Percentiles rank a stretch among this genome's conserved stretches.
Conservation (phyloP, 2,797 vertebrate genomes). For the Microctenopoma steveboyesi region DNA sequence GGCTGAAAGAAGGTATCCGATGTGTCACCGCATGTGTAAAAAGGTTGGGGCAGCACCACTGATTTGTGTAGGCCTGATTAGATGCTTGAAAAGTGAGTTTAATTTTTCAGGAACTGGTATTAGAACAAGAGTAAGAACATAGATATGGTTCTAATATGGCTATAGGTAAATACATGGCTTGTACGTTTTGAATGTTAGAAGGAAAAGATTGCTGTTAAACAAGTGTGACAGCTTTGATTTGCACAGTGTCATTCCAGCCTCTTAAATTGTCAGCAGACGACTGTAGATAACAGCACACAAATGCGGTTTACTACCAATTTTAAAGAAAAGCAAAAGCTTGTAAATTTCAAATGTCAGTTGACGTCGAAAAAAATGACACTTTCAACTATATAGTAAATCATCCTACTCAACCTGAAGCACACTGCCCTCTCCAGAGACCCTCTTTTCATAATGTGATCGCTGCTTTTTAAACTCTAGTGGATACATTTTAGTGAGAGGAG, state of each 20-base stretch:
- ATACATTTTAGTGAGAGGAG: conserved; percentile 38
- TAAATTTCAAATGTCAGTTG: conserved; percentile 19
- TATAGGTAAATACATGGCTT: conserved; percentile 6
- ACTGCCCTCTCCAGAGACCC: conserved; percentile 4
- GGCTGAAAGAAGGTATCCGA: conserved; percentile 57
- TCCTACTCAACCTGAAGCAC: conserved; percentile 3
- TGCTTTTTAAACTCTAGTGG: conserved; percentile 34
- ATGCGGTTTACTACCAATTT: conserved; percentile 25
- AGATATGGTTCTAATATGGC: background rate
- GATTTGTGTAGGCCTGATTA: conserved; percentile 62
- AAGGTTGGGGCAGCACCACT: conserved; percentile 58
- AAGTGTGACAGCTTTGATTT: conserved; percentile 23
- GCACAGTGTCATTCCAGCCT: conserved; percentile 38
- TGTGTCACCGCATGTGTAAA: conserved; percentile 65
- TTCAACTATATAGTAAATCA: conserved; percentile 35
- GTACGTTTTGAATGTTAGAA: conserved; percentile 7
- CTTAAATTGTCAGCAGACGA: conserved; percentile 15
- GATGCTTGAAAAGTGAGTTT: conserved; percentile 51
- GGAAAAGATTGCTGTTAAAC: conserved; percentile 48
- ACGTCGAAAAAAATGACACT: conserved; percentile 18
- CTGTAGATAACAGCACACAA: conserved; percentile 32
- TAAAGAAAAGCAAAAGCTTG: conserved; percentile 21
- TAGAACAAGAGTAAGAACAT: conserved; percentile 10
- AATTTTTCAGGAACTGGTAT: conserved; percentile 29
- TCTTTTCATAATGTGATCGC: conserved; percentile 30